phyloP scores from a whole-genome alignment of 2,888 invertebrate species.

The Clivina fossor region DNA sequence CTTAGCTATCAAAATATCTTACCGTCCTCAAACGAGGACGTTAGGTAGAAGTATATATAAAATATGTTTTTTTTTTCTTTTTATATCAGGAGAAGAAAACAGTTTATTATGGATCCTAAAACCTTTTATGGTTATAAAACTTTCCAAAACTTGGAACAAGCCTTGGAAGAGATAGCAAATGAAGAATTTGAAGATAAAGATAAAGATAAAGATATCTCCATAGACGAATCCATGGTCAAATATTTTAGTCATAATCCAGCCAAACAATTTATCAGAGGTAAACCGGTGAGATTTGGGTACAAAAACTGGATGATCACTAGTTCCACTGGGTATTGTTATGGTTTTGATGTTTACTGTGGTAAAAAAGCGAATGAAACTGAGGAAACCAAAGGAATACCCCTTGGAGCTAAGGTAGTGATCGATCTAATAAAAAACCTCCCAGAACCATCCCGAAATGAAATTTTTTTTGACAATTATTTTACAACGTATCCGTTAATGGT shows the following conservation, averaged over 20 bases:
- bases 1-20: too few relatives aligned
- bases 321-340: slow-evolving; percentile 40
- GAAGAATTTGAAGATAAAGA: too few relatives aligned
- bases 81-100: too few relatives aligned
- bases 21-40: too few relatives aligned
- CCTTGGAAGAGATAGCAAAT: too few relatives aligned
- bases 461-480: slow-evolving; percentile 38
- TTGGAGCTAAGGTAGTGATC: slow-evolving; percentile 38
- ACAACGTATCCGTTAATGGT: slow-evolving; percentile 23
- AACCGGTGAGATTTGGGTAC: slow-evolving; percentile 44
- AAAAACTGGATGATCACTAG: slow-evolving; percentile 43
- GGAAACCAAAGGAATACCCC: slow-evolving; percentile 26
- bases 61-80: too few relatives aligned
- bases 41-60: too few relatives aligned
- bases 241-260: slow-evolving; percentile 40
- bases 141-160: too few relatives aligned
- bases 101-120: too few relatives aligned
- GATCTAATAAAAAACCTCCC: slow-evolving; percentile 30
- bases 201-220: slow-evolving; percentile 37
- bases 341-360: slow-evolving; percentile 40
- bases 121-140: too few relatives aligned
- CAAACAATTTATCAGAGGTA: slow-evolving; percentile 43
- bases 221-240: slow-evolving; percentile 42
- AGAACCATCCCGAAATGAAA: slow-evolving; percentile 26
- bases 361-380: slow-evolving; percentile 35